These are phyloP conservation scores for Caenorhabditis panamensis DNA, from an alignment of 2,888 invertebrate species.

Conservation along the genomic window DNA sequence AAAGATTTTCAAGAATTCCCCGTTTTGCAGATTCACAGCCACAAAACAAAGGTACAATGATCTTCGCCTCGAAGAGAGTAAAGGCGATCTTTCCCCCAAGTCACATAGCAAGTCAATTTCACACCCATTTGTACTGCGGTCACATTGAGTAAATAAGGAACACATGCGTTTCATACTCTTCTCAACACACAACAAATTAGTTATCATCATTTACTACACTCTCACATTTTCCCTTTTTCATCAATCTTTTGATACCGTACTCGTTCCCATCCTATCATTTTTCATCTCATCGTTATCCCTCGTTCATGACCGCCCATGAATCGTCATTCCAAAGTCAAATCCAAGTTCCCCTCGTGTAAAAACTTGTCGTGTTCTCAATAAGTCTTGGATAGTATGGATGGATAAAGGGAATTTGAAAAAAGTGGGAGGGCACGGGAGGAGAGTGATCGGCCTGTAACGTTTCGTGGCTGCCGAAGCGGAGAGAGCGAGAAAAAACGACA, in stretches of 20 bases:
- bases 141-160: conserved; percentile 11
- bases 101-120: not conserved
- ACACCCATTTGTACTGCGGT: conserved; percentile 1
- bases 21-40: no score
- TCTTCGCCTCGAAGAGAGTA: not conserved
- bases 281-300: conserved; percentile 1
- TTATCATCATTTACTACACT: conserved; percentile 16
- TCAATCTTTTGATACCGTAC: conserved; percentile 19
- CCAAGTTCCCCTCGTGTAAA: conserved; percentile 3
- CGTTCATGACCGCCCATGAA: not conserved
- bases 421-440: not conserved
- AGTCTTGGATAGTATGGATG: conserved; percentile 2
- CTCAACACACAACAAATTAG: conserved; percentile 4
- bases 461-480: conserved; percentile 9
- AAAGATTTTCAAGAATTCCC: no score
- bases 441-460: conserved; percentile 9
- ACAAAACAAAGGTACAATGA: not conserved
- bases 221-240: conserved; percentile 4
- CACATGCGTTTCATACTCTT: conserved; percentile 18
- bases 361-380: conserved; percentile 19
- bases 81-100: not conserved
- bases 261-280: not conserved
- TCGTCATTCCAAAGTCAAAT: not conserved
- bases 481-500: conserved; percentile 15
- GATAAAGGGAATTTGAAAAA: not conserved